Base-by-base conservation (phyloP, 2,888 invertebrate species). In the Leptopilina drosophilae region DNA sequence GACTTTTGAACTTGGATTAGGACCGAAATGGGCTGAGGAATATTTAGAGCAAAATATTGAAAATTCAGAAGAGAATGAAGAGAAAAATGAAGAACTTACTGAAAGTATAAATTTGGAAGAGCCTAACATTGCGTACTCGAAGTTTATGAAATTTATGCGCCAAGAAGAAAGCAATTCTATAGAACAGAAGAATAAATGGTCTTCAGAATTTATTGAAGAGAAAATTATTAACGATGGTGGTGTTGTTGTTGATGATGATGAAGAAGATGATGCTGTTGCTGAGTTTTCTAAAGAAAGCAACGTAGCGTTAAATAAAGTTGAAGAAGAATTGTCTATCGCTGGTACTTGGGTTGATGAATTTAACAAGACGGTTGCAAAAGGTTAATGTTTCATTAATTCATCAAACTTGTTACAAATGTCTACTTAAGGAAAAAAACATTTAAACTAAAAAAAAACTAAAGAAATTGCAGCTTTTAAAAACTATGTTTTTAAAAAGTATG, bases 141-240 rank as follows among this genome's bases (percentile, higher is more conserved):
- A 96, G 93, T 97, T 97, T 88, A 95, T 97, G 95, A 95, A 95
- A 88, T 97, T 97, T 89, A 96, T 97, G 95, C 94, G 95, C 88
- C 95, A 95, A 92, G 94, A 96, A 80, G 95, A 95, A 89, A 95
- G 95, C 84, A 91, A 94, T 76, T 93, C 93, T 81, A 90, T 95
- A 66, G 93, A 94, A 85, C 87, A 92, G 81, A 88, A 66, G 3
- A 81, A 82, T 49, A 82, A 81, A 59, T 82, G 80, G 83, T 78
- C 73, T n/a, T 66, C 79, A 12, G 82, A 82, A 66, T 81, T 82
- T 67, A 49, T 64, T 9, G 80, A 82, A 33, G 20, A 69, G 77
- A 80, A 82, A 77, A 67, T 87, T 79, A 81, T 79, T 64, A 49
- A 9, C 0, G 87, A 89, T 78, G 85, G 84, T 33, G 33, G 3